Evolutionary conservation across 2,888 invertebrate genomes (phyloP).

Genomic region (Brachypalpus laphriformis): DNA sequence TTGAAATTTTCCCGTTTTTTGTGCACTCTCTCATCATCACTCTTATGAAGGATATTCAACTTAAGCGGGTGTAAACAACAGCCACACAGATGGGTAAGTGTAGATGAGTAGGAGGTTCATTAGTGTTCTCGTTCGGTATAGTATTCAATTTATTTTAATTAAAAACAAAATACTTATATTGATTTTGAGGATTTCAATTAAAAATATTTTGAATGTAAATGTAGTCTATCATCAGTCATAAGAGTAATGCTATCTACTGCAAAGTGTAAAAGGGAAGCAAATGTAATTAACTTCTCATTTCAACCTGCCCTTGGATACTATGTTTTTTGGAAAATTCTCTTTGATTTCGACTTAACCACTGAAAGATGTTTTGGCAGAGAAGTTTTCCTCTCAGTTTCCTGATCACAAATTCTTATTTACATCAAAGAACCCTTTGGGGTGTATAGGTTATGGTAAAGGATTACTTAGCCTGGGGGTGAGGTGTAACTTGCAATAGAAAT

Average conservation of each 20-base stretch:
- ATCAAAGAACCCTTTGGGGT: neutral
- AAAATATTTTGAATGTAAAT: neutral
- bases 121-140: neutral
- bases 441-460: neutral
- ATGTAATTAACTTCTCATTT: conserved; percentile 1
- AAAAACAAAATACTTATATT: conserved; percentile 3
- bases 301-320: neutral
- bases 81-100: neutral
- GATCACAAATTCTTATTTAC: conserved; percentile 25
- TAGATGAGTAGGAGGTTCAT: neutral
- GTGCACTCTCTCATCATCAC: too few species aligned
- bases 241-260: neutral
- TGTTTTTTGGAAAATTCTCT: neutral
- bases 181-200: conserved; percentile 10
- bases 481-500: neutral
- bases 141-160: conserved; percentile 23
- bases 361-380: neutral
- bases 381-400: neutral
- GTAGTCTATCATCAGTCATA: neutral
- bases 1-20: conserved; percentile 11
- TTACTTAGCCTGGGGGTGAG: neutral
- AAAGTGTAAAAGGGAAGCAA: neutral
- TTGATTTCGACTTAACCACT: conserved; percentile 9
- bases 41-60: neutral
- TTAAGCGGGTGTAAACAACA: conserved; percentile 20